Conservation (phyloP, 1,140 invertebrate species). For the Drosophila ironensis region DNA sequence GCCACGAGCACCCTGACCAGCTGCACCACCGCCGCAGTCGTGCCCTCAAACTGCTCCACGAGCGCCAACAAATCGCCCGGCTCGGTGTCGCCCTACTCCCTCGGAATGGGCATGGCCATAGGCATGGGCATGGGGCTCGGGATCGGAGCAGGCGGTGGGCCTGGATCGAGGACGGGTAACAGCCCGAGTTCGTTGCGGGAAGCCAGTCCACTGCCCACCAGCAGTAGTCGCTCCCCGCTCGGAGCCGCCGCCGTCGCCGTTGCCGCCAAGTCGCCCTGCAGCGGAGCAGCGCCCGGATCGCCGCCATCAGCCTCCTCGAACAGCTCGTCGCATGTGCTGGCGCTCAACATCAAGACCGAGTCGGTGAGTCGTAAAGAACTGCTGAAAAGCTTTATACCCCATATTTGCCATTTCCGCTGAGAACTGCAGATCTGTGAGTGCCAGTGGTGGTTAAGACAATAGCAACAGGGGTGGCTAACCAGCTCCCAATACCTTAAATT, state of each 20-base stretch:
- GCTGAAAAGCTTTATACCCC: constrained; percentile 20
- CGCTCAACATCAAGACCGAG: constrained; percentile 81
- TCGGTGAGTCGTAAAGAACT: constrained; percentile 72
- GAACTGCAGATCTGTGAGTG: constrained; percentile 23
- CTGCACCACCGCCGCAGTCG: constrained; percentile 75
- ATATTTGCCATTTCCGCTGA: constrained; percentile 18
- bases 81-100: constrained; percentile 56
- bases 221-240: constrained; percentile 46
- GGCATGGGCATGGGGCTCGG: constrained; percentile 28
- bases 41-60: constrained; percentile 76
- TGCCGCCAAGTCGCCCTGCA: constrained; percentile 54
- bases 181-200: constrained; percentile 50
- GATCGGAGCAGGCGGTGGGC: constrained; percentile 23
- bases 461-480: background rate
- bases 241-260: constrained; percentile 5
- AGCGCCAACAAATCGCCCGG: constrained; percentile 74
- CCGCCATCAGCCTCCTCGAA: constrained; percentile 58
- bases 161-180: constrained; percentile 8
- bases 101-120: constrained; percentile 31
- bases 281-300: constrained; percentile 52
- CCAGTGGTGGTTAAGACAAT: background rate
- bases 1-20: constrained; percentile 67
- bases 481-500: too few relatives aligned
- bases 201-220: constrained; percentile 49
- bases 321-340: constrained; percentile 64